Evolutionary conservation across 2,113 vertebrate genomes (phyloP).

Genomic region (Oreotrochilus melanogaster): DNA sequence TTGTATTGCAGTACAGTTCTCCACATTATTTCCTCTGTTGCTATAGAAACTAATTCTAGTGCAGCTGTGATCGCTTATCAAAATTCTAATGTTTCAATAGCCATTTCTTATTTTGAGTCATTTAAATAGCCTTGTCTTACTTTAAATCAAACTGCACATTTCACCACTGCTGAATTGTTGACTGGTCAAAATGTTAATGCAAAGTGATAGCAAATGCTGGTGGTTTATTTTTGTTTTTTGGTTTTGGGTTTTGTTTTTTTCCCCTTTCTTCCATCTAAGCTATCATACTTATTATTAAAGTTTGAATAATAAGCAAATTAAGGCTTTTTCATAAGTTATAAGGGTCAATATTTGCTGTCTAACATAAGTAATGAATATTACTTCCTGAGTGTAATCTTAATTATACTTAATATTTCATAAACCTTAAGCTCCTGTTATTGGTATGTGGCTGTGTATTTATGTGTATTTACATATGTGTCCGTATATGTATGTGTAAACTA

Average conservation of each 20-base stretch:
- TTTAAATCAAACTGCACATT: conserved; percentile 76
- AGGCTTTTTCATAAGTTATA: conserved; percentile 67
- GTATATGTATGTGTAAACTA: neutral
- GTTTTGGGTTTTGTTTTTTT: neutral
- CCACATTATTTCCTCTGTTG: conserved; percentile 84
- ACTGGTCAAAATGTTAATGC: conserved; percentile 76
- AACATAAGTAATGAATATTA: conserved; percentile 59
- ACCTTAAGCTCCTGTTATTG: conserved; percentile 35
- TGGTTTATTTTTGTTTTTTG: neutral
- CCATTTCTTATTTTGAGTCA: conserved; percentile 71
- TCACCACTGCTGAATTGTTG: conserved; percentile 65
- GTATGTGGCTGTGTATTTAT: neutral
- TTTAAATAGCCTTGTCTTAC: conserved; percentile 73
- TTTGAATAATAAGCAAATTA: conserved; percentile 72
- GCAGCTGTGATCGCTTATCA: conserved; percentile 86
- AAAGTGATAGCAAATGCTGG: conserved; percentile 25
- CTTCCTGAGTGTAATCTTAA: conserved; percentile 27
- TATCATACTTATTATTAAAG: conserved; percentile 59
- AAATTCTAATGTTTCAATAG: conserved; percentile 81
- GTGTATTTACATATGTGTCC: neutral
- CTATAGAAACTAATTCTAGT: conserved; percentile 87
- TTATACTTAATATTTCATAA: conserved; percentile 43
- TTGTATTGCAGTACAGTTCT: conserved; percentile 80
- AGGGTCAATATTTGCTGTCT: conserved; percentile 72
- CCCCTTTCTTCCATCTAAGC: conserved; percentile 19